These are phyloP conservation scores for Agapostemon virescens DNA, from an alignment of 2,888 invertebrate genomes.

Conservation along the genomic window DNA sequence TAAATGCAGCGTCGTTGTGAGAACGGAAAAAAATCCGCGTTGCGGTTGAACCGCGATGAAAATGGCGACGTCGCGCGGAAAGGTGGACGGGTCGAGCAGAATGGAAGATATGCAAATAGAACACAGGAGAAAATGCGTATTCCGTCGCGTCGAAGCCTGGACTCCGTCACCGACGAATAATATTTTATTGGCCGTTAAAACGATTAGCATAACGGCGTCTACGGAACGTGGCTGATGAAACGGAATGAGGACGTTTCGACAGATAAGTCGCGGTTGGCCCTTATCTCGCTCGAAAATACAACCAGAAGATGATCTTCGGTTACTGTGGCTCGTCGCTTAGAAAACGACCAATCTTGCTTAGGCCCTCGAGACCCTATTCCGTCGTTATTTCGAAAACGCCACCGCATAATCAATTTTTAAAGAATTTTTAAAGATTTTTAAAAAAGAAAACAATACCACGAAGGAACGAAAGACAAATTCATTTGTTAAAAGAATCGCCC, in stretches of 20 bases:
- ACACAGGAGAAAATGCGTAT: conserved; percentile 13
- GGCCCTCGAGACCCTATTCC: background rate
- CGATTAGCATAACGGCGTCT: conserved; percentile 49
- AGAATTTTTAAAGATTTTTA: no score
- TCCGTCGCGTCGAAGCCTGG: conserved; percentile 40
- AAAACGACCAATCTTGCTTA: background rate
- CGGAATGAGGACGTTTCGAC: conserved; percentile 52
- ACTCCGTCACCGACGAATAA: conserved; percentile 39
- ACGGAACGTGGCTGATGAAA: conserved; percentile 46
- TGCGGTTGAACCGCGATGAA: no score
- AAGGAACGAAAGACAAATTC: no score
- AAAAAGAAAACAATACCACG: no score
- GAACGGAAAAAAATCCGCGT: no score
- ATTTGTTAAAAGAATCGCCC: background rate
- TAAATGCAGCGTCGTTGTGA: no score
- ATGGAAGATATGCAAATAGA: background rate
- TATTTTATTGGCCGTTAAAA: conserved; percentile 45
- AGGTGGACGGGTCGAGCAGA: background rate
- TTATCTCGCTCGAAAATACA: conserved; percentile 47
- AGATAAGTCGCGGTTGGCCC: conserved; percentile 42
- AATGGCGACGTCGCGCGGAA: no score
- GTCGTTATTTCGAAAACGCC: background rate
- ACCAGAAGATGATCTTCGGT: conserved; percentile 6
- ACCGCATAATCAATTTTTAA: no score
- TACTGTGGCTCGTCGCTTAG: background rate